These are phyloP conservation scores for Porphyrio hochstetteri DNA, from an alignment of 2,113 vertebrate genomes.

Conservation along the genomic window DNA sequence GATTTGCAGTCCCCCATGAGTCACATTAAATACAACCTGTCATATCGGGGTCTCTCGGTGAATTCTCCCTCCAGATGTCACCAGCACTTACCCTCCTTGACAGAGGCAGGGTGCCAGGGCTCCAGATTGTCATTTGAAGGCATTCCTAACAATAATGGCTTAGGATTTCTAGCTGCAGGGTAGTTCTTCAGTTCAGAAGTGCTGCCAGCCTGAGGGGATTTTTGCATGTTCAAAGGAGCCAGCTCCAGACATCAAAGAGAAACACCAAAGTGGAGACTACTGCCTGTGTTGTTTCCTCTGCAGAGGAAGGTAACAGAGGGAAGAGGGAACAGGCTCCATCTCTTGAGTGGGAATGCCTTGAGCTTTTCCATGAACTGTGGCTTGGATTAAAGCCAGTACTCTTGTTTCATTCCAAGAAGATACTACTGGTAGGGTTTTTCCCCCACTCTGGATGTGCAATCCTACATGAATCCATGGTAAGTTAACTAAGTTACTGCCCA, in stretches of 20 bases:
- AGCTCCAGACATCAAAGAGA: neutral
- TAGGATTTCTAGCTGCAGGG: constrained; percentile 6
- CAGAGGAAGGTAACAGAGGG: neutral
- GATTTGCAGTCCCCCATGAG: neutral
- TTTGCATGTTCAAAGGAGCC: constrained; percentile 6
- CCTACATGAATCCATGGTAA: neutral
- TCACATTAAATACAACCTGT: constrained; percentile 24
- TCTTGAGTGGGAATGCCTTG: neutral
- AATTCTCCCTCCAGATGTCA: constrained; percentile 58
- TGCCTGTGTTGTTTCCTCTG: neutral
- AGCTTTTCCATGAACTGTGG: neutral
- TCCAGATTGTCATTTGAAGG: constrained; percentile 55
- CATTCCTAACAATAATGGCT: constrained; percentile 8
- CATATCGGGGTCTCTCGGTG: neutral
- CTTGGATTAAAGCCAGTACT: neutral
- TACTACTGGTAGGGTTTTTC: neutral
- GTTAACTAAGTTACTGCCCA: neutral
- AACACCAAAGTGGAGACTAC: neutral
- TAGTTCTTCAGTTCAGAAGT: neutral
- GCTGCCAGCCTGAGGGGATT: neutral
- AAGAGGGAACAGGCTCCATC: neutral
- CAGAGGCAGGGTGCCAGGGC: neutral
- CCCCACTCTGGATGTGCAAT: neutral
- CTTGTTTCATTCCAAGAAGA: neutral
- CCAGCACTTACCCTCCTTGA: neutral